Evolutionary conservation across 1,140 invertebrate genomes (phyloP).

Genomic region (Ylistrum balloti): DNA sequence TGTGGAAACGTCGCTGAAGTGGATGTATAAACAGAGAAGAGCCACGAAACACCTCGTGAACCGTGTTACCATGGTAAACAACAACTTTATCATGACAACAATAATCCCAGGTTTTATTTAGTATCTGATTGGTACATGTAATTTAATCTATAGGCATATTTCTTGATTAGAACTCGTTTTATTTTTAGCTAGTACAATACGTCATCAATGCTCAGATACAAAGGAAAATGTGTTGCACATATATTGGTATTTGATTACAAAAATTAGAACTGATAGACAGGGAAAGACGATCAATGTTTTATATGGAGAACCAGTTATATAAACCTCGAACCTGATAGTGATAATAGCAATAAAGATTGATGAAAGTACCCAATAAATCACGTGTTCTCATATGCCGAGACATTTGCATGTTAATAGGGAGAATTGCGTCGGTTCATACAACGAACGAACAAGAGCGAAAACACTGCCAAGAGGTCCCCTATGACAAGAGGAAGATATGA

Average conservation of each 20-base stretch:
- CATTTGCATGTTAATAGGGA: neutral
- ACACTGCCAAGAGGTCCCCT: neutral
- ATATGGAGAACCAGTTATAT: neutral
- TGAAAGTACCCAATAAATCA: neutral
- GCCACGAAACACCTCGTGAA: neutral
- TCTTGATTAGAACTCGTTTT: neutral
- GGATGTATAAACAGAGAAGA: neutral
- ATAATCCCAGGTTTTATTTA: neutral
- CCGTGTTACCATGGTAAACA: neutral
- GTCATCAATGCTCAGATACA: neutral
- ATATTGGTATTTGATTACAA: neutral
- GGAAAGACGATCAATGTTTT: neutral
- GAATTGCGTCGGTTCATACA: neutral
- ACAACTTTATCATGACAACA: neutral
- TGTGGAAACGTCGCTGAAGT: neutral
- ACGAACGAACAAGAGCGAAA: neutral
- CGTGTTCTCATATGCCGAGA: neutral
- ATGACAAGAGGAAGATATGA: no score
- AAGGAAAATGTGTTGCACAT: neutral
- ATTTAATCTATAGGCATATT: neutral
- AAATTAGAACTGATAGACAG: neutral
- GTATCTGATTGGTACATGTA: neutral
- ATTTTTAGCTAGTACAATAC: neutral
- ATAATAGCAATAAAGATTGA: neutral
- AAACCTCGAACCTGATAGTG: neutral